Base-by-base conservation (phyloP, 2,113 vertebrate genomes). In the Acrocephalus kingi region DNA sequence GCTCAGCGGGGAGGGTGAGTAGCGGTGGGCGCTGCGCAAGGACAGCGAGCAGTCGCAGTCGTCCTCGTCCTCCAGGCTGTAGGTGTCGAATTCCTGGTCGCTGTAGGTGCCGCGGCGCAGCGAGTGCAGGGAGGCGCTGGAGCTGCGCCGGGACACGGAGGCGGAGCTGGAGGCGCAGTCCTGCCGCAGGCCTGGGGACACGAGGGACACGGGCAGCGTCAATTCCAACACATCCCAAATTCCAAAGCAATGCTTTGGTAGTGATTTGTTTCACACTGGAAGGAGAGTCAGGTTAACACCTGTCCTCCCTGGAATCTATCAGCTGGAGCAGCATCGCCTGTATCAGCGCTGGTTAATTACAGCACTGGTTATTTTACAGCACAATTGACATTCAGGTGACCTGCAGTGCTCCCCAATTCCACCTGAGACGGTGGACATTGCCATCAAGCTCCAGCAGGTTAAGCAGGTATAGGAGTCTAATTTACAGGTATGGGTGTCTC, bases 81-180 rank as follows among this genome's bases (percentile, higher is more conserved):
- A 99, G 0, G 98, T 98, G 94, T 99, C 99, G 18, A 99, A 98
- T 82, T 99, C 99, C 95, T 99, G 99, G 95, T 99, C 99, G 5
- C 99, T 99, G 98, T 98, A 99, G n/a, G 98, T 98, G 27, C 99
- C 98, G 10, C 98, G 97, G 11, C 98, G 98, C 92, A 99, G 97
- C 2, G 99, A 99, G 94, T 99, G 98, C 52, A 99, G 96, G 14
- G 99, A 99, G 30, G 98, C 98, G 1, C 98, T 98, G 88, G 99
- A 99, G 86, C 99, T 99, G 89, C 99, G 98, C 2, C 99, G 98
- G 0, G 99, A 99, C 10, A 98, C 99, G 0, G 99, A 98, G 0
- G 99, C 98, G 0, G 99, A 99, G 95, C 98, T 99, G 73, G 98
- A 99, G 79, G 99, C 99, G 19, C 98, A 99, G 84, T 99, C 99